Conservation (phyloP, 2,797 vertebrate species). For the Liparis tanakae region DNA sequence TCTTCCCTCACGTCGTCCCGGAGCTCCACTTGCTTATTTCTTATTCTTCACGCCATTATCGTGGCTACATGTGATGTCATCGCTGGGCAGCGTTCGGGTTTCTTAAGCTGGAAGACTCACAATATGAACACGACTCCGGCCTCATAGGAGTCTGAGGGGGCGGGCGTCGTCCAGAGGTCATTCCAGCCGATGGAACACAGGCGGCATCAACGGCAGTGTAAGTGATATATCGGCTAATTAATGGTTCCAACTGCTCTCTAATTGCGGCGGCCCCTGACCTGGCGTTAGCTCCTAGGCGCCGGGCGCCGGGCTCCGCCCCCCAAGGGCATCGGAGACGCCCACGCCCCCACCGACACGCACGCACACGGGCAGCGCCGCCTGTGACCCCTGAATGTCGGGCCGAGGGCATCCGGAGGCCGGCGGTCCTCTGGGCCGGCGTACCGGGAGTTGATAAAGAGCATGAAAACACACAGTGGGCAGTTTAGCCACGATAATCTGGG, state of each 20-base stretch:
- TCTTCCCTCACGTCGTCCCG: conserved; percentile 33
- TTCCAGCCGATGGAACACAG: conserved; percentile 42
- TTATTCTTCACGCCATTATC: conserved; percentile 42
- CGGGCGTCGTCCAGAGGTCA: conserved; percentile 67
- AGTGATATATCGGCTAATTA: conserved; percentile 77
- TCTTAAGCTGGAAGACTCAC: conserved; percentile 22
- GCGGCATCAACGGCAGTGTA: conserved; percentile 66
- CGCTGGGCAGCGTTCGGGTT: conserved; percentile 18
- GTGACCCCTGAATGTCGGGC: conserved; percentile 79
- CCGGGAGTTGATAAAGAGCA: conserved; percentile 74
- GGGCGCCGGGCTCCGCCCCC: conserved; percentile 63
- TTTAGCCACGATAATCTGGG: conserved; percentile 78
- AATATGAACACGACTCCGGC: conserved; percentile 38
- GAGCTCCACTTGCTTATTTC: conserved; percentile 47
- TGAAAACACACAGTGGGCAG: conserved; percentile 75
- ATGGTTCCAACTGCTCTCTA: conserved; percentile 72
- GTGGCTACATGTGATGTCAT: conserved; percentile 26
- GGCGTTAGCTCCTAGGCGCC: conserved; percentile 65
- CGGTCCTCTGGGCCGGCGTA: conserved; percentile 69
- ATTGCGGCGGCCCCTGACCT: conserved; percentile 72
- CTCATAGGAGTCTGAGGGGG: conserved; percentile 53
- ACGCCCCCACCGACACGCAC: conserved; percentile 34
- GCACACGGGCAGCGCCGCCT: conserved; percentile 57
- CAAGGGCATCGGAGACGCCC: conserved; percentile 61
- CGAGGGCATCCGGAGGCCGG: conserved; percentile 76